These are phyloP conservation scores for Didymodactylos carnosus DNA, from an alignment of 2,888 invertebrate species.

Conservation along the genomic window DNA sequence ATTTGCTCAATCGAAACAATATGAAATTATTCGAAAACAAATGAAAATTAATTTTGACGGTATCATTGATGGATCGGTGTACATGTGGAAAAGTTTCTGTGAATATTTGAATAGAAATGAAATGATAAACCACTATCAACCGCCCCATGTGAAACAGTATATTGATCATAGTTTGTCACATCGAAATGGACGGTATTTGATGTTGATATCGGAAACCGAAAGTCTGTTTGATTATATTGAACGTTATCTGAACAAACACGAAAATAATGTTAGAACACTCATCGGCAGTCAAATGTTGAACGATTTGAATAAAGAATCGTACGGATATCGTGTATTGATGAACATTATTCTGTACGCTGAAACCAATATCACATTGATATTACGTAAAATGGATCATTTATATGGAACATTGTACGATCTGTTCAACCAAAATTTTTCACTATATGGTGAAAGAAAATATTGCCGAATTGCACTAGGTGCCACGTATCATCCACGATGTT, in stretches of 20 bases:
- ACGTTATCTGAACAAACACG: background rate
- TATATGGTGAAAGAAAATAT: background rate
- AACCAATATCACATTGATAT: background rate
- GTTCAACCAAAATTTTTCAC: background rate
- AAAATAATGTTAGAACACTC: background rate
- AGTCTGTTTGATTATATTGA: background rate
- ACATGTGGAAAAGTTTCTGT: background rate
- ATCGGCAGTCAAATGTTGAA: background rate
- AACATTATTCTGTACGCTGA: background rate
- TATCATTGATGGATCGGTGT: background rate
- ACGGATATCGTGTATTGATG: background rate
- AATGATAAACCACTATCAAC: background rate
- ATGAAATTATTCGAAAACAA: background rate
- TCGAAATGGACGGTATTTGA: background rate
- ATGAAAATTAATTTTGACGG: background rate
- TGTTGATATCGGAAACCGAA: background rate
- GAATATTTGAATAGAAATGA: background rate
- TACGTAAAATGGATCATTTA: background rate
- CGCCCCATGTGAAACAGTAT: background rate
- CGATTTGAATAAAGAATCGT: background rate
- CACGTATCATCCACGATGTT: background rate
- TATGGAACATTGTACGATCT: background rate
- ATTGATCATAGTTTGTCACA: background rate
- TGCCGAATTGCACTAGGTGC: background rate
- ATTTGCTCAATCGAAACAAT: background rate